Evolutionary conservation across 2,113 vertebrate species (phyloP).

Genomic region (Accipiter cooperii): DNA sequence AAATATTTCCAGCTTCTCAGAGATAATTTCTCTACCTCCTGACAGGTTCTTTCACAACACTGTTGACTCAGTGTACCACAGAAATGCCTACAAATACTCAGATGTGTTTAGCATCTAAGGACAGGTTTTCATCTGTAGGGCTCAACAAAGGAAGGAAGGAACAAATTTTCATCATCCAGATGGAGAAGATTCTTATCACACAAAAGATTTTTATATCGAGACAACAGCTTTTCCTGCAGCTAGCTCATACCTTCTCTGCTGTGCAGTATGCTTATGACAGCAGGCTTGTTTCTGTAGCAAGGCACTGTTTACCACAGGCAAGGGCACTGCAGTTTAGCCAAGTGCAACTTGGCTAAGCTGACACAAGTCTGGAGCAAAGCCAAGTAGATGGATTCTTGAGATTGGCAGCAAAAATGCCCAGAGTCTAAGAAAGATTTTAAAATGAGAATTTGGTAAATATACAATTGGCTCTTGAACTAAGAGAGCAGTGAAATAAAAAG

Average conservation of each 20-base stretch:
- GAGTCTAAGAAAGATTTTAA: background rate
- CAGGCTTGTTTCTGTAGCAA: background rate
- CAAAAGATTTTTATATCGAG: background rate
- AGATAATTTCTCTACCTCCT: background rate
- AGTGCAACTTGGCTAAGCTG: background rate
- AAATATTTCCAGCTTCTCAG: background rate
- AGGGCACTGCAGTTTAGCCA: background rate
- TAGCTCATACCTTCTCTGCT: background rate
- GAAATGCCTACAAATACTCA: background rate
- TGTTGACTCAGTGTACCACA: background rate
- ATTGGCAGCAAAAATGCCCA: background rate
- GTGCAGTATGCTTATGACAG: background rate
- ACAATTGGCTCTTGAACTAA: background rate
- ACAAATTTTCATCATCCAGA: background rate
- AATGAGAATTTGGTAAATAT: background rate
- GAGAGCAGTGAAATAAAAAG: background rate
- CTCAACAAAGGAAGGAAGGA: background rate
- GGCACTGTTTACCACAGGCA: background rate
- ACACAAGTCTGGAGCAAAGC: background rate
- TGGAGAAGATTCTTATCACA: background rate
- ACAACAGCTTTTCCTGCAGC: background rate
- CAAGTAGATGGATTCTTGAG: background rate
- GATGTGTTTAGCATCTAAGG: background rate
- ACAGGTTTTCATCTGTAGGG: background rate
- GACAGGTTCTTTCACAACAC: background rate